These are phyloP conservation scores for Netelia fuscicornis DNA, from an alignment of 2,888 invertebrate species.

Conservation along the genomic window DNA sequence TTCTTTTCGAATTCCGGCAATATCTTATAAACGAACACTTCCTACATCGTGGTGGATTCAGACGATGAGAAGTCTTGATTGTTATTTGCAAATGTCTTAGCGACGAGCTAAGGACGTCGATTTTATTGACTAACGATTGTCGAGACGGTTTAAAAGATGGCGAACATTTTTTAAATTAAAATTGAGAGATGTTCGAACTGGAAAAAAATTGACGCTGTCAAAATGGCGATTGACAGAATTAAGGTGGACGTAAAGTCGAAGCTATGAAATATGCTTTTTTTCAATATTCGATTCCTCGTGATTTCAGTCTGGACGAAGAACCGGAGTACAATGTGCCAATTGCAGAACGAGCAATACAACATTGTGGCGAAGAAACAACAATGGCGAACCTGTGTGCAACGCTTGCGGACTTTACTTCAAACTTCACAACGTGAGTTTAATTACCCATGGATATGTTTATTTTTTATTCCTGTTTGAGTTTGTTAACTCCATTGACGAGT, in stretches of 20 bases:
- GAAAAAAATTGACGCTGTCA: not conserved
- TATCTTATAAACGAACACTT: not conserved
- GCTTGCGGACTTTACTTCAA: constrained; percentile 99
- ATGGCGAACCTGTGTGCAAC: constrained; percentile 99
- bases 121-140: not conserved
- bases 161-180: not conserved
- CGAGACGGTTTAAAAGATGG: too few species aligned
- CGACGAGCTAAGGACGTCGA: not conserved
- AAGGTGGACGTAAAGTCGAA: not conserved
- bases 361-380: constrained; percentile 99
- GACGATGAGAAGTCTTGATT: not conserved
- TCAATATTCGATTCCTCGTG: constrained; percentile 21
- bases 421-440: constrained; percentile 86
- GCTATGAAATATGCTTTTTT: not conserved
- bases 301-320: constrained; percentile 82
- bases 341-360: constrained; percentile 94
- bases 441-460: constrained; percentile 1
- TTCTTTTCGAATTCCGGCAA: constrained; percentile 2
- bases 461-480: not conserved
- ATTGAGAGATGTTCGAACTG: too few species aligned
- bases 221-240: not conserved
- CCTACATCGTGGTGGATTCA: not conserved
- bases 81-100: not conserved
- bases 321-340: constrained; percentile 91
- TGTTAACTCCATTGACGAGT: not conserved